Evolutionary conservation across 2,113 vertebrate species (phyloP).

Genomic region (Haemorhous mexicanus): DNA sequence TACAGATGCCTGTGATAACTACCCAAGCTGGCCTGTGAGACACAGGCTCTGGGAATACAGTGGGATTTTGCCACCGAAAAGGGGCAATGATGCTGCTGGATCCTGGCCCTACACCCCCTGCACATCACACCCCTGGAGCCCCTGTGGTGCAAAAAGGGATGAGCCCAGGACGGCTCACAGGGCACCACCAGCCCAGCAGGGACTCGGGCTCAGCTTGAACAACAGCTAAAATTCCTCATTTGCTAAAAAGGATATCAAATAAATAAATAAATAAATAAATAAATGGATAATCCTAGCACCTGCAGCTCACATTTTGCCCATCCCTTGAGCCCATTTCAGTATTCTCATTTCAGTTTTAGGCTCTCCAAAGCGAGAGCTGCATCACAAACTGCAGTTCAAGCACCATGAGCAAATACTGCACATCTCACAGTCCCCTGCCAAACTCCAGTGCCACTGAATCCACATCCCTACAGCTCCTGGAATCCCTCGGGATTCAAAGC

Average conservation of each 20-base stretch:
- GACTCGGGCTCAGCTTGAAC: fast-evolving
- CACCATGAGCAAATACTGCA: fast-evolving
- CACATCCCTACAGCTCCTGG: not conserved
- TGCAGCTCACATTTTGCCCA: not conserved
- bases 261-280: no score
- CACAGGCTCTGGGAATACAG: fast-evolving
- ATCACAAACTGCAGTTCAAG: not conserved
- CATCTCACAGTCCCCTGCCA: not conserved
- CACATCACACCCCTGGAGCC: not conserved
- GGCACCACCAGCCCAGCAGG: fast-evolving
- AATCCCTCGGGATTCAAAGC: not conserved
- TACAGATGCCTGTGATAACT: not conserved
- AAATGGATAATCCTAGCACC: no score
- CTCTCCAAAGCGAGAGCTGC: not conserved
- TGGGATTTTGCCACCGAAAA: fast-evolving
- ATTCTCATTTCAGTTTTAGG: not conserved
- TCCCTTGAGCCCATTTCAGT: not conserved
- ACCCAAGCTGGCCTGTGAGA: not conserved
- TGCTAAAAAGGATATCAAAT: not conserved
- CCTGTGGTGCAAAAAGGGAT: not conserved
- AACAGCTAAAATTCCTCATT: not conserved
- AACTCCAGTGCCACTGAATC: fast-evolving
- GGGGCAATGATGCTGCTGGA: not conserved
- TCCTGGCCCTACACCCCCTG: not conserved
- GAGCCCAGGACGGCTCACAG: not conserved